phyloP scores from a whole-genome alignment of 1,140 invertebrate genomes.

The Eubasilissa regina region DNA sequence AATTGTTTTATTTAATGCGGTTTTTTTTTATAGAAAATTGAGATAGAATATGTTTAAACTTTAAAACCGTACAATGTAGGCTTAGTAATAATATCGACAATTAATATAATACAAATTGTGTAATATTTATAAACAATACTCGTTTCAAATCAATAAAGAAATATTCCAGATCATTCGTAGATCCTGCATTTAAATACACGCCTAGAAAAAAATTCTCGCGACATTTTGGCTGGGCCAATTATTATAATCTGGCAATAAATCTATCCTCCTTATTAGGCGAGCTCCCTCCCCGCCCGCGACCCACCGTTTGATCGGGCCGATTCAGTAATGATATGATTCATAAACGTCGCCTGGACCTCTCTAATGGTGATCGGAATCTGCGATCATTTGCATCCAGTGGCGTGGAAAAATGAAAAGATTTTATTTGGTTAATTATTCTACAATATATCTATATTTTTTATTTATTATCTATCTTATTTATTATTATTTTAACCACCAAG shows the following conservation, averaged over 20 bases:
- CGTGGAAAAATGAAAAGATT: not conserved
- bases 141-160: too few relatives aligned
- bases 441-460: too few relatives aligned
- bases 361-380: slow-evolving; percentile 53
- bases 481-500: too few relatives aligned
- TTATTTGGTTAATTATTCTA: not conserved
- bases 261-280: slow-evolving; percentile 31
- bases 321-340: slow-evolving; percentile 54
- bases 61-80: too few relatives aligned
- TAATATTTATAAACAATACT: too few relatives aligned
- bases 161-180: not conserved
- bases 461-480: too few relatives aligned
- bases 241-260: slow-evolving; percentile 4
- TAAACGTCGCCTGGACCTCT: slow-evolving; percentile 58
- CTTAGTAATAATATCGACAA: too few relatives aligned
- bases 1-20: too few relatives aligned
- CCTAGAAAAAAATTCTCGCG: slow-evolving; percentile 2
- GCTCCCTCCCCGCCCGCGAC: slow-evolving; percentile 11
- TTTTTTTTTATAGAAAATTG: too few relatives aligned
- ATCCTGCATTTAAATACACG: not conserved
- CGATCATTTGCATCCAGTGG: slow-evolving; percentile 49
- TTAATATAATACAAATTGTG: too few relatives aligned
- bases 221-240: slow-evolving; percentile 6
- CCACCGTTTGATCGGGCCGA: slow-evolving; percentile 37
- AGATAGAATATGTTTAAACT: too few relatives aligned